Percentiles rank a stretch among this genome's conserved stretches.
phyloP scores from a whole-genome alignment of 2,888 invertebrate species.

The Cephus sareptanus region DNA sequence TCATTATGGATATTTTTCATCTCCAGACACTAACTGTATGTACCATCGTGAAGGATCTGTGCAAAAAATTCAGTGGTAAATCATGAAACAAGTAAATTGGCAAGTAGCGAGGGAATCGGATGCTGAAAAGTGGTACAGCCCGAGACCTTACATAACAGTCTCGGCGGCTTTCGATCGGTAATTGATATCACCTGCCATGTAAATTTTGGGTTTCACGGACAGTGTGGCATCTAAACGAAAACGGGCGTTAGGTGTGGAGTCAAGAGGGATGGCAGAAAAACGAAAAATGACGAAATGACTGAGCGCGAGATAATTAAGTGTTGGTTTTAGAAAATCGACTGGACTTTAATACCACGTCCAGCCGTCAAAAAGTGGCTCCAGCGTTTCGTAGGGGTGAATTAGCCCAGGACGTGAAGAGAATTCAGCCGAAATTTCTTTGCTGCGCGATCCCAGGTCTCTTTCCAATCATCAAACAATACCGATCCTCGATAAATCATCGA shows the following conservation, averaged over 20 bases:
- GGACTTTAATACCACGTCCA: slow-evolving; percentile 57
- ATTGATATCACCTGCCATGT: slow-evolving; percentile 66
- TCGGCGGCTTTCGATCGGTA: slow-evolving; percentile 48
- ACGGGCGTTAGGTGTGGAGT: slow-evolving; percentile 22
- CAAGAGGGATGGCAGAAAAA: slow-evolving; percentile 1
- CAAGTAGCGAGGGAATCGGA: neutral
- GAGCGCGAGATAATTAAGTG: slow-evolving; percentile 64
- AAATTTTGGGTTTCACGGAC: slow-evolving; percentile 53
- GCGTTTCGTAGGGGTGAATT: slow-evolving; percentile 16
- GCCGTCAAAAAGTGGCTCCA: slow-evolving; percentile 13
- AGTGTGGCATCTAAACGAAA: slow-evolving; percentile 17
- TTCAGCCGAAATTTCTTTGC: slow-evolving; percentile 8
- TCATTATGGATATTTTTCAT: neutral
- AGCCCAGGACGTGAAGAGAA: slow-evolving; percentile 36
- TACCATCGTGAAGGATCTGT: neutral
- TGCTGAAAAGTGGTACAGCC: neutral
- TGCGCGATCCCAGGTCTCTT: neutral
- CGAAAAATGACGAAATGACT: slow-evolving; percentile 46
- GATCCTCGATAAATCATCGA: neutral
- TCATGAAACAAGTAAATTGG: neutral
- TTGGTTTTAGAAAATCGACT: slow-evolving; percentile 64
- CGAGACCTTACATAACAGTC: neutral
- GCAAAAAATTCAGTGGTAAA: neutral
- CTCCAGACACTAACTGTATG: neutral
- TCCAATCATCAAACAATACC: neutral